phyloP scores from a whole-genome alignment of 2,113 vertebrate genomes.

The Cynopterus brachyotis region DNA sequence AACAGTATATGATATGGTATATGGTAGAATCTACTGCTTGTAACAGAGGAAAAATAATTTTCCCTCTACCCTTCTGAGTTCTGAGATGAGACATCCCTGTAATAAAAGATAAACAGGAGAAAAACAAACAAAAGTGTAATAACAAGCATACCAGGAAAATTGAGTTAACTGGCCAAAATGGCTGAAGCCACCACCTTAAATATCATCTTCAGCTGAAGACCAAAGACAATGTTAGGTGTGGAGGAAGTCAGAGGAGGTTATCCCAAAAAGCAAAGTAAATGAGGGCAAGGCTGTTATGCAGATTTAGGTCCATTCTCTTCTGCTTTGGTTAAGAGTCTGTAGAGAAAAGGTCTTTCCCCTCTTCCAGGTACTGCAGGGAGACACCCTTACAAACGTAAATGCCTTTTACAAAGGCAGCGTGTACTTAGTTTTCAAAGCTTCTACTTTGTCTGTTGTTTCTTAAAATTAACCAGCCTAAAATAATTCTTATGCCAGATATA shows the following conservation, averaged over 20 bases:
- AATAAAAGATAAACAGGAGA: background rate
- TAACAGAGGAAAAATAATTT: background rate
- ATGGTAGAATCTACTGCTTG: background rate
- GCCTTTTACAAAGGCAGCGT: background rate
- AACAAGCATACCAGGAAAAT: background rate
- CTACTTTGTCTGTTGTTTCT: background rate
- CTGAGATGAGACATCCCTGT: background rate
- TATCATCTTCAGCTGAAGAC: background rate
- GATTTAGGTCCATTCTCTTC: background rate
- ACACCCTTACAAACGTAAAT: background rate
- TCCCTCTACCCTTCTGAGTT: background rate
- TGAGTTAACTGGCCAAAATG: background rate
- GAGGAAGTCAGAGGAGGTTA: background rate
- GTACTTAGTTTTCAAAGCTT: background rate
- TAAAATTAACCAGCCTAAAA: background rate
- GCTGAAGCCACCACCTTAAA: background rate
- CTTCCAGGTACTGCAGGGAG: background rate
- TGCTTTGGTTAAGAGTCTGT: background rate
- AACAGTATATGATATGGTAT: background rate
- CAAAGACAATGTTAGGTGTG: background rate
- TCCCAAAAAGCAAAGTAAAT: background rate
- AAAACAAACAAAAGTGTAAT: background rate
- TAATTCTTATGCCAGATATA: background rate
- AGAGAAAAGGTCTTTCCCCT: background rate
- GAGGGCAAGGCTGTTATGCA: background rate